Evolutionary conservation across 2,888 invertebrate genomes (phyloP).

Genomic region (Scaptomyza polygonia): DNA sequence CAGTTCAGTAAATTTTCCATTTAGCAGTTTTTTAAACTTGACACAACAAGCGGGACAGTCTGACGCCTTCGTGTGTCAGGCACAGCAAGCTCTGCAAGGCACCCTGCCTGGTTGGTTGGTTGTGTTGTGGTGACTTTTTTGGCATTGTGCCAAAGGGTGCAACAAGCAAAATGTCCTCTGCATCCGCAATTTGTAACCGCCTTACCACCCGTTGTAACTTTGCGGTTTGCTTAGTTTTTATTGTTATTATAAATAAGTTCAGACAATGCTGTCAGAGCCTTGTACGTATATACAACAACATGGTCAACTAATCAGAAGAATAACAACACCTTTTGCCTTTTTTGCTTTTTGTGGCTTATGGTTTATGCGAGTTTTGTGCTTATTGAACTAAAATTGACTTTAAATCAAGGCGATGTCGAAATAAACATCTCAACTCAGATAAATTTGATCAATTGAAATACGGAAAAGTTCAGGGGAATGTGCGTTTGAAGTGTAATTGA

Average conservation of each 20-base stretch:
- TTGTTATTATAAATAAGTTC: conserved; percentile 26
- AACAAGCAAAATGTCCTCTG: conserved; percentile 24
- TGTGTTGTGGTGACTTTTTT: conserved; percentile 50
- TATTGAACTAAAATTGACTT: too few relatives aligned
- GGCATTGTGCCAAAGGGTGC: conserved; percentile 64
- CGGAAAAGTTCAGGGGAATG: too few relatives aligned
- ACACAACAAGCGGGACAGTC: conserved; percentile 26
- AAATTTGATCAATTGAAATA: too few relatives aligned
- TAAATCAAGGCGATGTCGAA: too few relatives aligned
- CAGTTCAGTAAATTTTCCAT: conserved; percentile 53
- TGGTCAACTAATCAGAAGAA: too few relatives aligned
- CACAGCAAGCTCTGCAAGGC: conserved; percentile 31
- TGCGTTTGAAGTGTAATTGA: conserved; percentile 45
- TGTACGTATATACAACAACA: conserved; percentile 50
- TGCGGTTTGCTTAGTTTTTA: conserved; percentile 50
- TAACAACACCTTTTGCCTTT: too few relatives aligned
- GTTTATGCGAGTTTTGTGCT: too few relatives aligned
- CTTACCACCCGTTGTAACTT: conserved; percentile 27
- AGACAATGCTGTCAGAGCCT: conserved; percentile 62
- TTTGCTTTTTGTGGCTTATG: too few relatives aligned
- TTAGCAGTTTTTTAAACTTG: conserved; percentile 45
- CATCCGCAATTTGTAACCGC: conserved; percentile 14
- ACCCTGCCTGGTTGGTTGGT: conserved; percentile 8
- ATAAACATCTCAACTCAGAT: too few relatives aligned
- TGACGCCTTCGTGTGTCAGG: conserved; percentile 63